Conservation (phyloP, 2,888 invertebrate genomes). For the Agrypnus murinus region DNA sequence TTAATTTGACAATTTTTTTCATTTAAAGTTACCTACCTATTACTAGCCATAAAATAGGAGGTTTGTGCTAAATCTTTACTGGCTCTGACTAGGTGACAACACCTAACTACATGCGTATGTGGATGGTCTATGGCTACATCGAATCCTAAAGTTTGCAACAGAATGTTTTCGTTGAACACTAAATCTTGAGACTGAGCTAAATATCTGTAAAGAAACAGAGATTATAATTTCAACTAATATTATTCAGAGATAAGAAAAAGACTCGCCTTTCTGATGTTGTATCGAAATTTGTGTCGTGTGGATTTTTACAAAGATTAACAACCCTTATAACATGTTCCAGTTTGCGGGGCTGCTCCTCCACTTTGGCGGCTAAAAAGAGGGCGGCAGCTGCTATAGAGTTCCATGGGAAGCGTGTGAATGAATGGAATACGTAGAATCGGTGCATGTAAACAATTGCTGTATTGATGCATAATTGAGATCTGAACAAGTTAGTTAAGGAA, state of each 20-base stretch:
- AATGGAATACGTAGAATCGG: conserved; percentile 98
- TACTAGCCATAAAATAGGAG: conserved; percentile 99
- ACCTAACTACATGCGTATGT: conserved; percentile 96
- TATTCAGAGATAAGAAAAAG: not conserved
- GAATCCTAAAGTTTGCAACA: conserved; percentile 97
- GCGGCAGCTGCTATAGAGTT: conserved; percentile 96
- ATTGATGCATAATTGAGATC: conserved; percentile 97
- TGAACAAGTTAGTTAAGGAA: conserved; percentile 62
- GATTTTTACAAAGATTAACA: conserved; percentile 90
- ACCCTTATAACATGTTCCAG: conserved; percentile 97
- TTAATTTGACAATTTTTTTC: no score
- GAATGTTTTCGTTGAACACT: conserved; percentile 96
- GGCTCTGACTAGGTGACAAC: conserved; percentile 96
- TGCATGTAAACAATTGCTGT: conserved; percentile 99
- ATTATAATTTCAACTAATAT: not conserved
- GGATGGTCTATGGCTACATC: conserved; percentile 99
- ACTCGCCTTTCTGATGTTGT: conserved; percentile 84
- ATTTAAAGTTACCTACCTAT: conserved; percentile 90
- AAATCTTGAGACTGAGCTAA: conserved; percentile 90
- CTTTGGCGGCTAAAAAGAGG: conserved; percentile 97
- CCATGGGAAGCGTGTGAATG: conserved; percentile 95
- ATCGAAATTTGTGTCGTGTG: conserved; percentile 78
- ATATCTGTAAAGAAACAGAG: conserved; percentile 68
- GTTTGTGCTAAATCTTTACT: conserved; percentile 98
- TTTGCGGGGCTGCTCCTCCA: conserved; percentile 98